Conservation (phyloP, 2,888 invertebrate species). For the Sicus ferrugineus region DNA sequence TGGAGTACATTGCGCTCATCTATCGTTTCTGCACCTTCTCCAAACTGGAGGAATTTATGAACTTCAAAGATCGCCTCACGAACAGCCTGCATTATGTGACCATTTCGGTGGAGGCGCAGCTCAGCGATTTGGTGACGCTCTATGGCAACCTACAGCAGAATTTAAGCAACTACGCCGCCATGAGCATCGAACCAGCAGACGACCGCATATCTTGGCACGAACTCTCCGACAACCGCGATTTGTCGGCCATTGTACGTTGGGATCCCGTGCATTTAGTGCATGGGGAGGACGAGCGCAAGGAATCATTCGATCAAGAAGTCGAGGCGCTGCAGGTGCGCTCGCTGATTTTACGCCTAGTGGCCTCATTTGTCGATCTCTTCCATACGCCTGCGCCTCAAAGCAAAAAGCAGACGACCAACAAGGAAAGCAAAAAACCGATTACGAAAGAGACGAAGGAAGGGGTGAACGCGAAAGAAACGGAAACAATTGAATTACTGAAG, state of each 20-base stretch:
- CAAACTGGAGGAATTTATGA: slow-evolving; percentile 89
- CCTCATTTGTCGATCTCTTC: slow-evolving; percentile 60
- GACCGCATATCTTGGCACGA: slow-evolving; percentile 70
- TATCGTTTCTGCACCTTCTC: slow-evolving; percentile 95
- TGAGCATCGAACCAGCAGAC: slow-evolving; percentile 70
- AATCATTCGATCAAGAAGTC: slow-evolving; percentile 61
- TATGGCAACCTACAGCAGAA: slow-evolving; percentile 62
- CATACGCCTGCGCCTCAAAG: slow-evolving; percentile 46
- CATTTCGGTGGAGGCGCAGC: slow-evolving; percentile 73
- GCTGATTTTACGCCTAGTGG: slow-evolving; percentile 57
- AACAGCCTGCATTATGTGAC: slow-evolving; percentile 81
- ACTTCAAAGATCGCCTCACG: slow-evolving; percentile 81
- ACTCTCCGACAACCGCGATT: slow-evolving; percentile 79
- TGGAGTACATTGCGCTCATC: slow-evolving; percentile 89
- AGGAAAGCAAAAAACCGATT: not conserved
- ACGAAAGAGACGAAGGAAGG: not conserved
- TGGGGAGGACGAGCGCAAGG: slow-evolving; percentile 51
- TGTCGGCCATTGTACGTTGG: slow-evolving; percentile 75
- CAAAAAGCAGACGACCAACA: slow-evolving; percentile 30
- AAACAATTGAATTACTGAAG: slow-evolving; percentile 54
- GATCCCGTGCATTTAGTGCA: slow-evolving; percentile 68
- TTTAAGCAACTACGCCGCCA: slow-evolving; percentile 67
- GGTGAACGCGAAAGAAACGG: slow-evolving; percentile 44
- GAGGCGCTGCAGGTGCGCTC: slow-evolving; percentile 61
- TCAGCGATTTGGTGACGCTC: slow-evolving; percentile 72